These are phyloP conservation scores for Hirtodrosophila alboralis DNA, from an alignment of 2,888 invertebrate genomes.

Conservation along the genomic window DNA sequence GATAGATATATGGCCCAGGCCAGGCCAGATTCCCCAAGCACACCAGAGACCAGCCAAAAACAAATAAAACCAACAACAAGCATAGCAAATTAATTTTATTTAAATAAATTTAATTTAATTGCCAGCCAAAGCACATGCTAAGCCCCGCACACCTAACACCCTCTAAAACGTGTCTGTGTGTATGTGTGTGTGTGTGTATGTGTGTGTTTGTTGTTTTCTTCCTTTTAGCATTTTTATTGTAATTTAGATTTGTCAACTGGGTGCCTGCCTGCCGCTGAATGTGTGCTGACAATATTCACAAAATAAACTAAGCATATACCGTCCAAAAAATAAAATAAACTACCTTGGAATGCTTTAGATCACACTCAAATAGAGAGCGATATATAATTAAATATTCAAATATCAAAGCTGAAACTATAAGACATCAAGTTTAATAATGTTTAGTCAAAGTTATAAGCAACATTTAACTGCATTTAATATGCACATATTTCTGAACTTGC, in stretches of 20 bases:
- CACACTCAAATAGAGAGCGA: background rate
- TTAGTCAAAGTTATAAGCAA: too few species aligned
- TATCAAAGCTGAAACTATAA: background rate
- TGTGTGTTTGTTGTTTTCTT: conserved; percentile 37
- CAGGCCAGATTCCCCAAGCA: conserved; percentile 54
- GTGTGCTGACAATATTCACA: conserved; percentile 42
- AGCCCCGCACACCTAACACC: conserved; percentile 31
- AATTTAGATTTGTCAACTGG: conserved; percentile 69
- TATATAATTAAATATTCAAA: background rate
- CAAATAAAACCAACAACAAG: conserved; percentile 27
- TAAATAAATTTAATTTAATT: conserved; percentile 81
- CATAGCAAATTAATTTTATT: conserved; percentile 70
- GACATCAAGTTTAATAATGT: too few species aligned
- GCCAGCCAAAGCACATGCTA: conserved; percentile 65
- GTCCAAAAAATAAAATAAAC: conserved; percentile 39
- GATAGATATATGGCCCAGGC: conserved; percentile 49
- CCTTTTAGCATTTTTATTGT: conserved; percentile 55
- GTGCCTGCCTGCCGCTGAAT: conserved; percentile 35
- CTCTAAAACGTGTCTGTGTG: conserved; percentile 8
- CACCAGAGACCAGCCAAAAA: conserved; percentile 44
- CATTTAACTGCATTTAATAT: too few species aligned
- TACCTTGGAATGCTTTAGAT: conserved; percentile 47
- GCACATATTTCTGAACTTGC: too few species aligned
- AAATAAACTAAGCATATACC: conserved; percentile 48
- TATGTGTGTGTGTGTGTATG: conserved; percentile 16